phyloP scores from a whole-genome alignment of 2,113 vertebrate genomes.

The Carassius auratus region DNA sequence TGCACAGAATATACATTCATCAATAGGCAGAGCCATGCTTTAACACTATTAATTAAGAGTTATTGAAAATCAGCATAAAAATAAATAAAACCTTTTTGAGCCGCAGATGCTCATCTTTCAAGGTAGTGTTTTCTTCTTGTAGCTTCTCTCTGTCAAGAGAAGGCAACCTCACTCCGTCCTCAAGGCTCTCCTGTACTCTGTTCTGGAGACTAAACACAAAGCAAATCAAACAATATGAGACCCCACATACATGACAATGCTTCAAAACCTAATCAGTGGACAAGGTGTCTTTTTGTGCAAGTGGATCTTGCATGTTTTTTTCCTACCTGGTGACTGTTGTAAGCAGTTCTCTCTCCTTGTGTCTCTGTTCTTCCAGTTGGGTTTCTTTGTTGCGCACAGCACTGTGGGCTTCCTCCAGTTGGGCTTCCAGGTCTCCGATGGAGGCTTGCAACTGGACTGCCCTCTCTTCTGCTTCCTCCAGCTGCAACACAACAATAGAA shows the following conservation, averaged over 20 bases:
- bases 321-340: conserved; percentile 82
- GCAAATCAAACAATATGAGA: background rate
- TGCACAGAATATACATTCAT: background rate
- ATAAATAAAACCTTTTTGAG: conserved; percentile 83
- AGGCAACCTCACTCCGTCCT: conserved; percentile 77
- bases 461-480: conserved; percentile 84
- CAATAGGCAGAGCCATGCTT: background rate
- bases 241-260: background rate
- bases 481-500: conserved; percentile 69
- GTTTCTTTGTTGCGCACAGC: conserved; percentile 80
- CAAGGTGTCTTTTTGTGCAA: background rate
- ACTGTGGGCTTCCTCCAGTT: conserved; percentile 77
- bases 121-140: conserved; percentile 73
- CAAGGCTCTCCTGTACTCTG: conserved; percentile 80
- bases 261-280: background rate
- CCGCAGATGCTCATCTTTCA: conserved; percentile 87
- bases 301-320: background rate
- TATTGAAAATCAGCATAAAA: background rate
- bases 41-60: background rate
- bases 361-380: conserved; percentile 83
- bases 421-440: conserved; percentile 79
- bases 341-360: conserved; percentile 84
- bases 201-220: conserved; percentile 81
- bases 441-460: conserved; percentile 79
- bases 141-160: conserved; percentile 79